These are phyloP conservation scores for Leucosticte australis DNA, from an alignment of 2,113 vertebrate species.

Conservation along the genomic window DNA sequence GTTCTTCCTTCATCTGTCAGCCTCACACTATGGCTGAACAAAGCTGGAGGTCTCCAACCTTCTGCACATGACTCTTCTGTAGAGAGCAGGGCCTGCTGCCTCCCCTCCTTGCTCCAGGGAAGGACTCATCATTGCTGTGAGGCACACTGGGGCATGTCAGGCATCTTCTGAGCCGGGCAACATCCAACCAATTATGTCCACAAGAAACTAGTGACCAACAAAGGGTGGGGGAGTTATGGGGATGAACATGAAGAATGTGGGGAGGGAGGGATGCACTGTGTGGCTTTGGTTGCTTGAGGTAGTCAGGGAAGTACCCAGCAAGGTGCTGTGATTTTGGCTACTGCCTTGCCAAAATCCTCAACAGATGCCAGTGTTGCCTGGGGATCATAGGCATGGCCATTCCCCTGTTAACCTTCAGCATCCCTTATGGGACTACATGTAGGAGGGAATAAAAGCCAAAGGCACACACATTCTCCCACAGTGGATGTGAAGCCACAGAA, in stretches of 20 bases:
- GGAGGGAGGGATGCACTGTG: neutral
- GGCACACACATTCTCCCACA: accelerated
- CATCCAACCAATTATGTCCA: accelerated
- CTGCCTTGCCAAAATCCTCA: neutral
- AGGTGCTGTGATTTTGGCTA: neutral
- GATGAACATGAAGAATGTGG: neutral
- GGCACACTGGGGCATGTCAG: neutral
- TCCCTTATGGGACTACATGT: no score
- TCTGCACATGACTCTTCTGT: accelerated
- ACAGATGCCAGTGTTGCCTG: neutral
- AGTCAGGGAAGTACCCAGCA: neutral
- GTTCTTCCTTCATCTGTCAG: neutral
- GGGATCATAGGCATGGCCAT: neutral
- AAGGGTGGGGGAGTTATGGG: neutral
- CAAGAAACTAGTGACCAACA: neutral
- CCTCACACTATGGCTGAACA: neutral
- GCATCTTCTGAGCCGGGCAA: neutral
- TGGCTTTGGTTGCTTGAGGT: neutral
- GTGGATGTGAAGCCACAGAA: neutral
- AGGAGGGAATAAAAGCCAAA: neutral
- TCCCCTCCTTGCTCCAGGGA: neutral
- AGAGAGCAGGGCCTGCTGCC: neutral
- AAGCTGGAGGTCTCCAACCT: neutral
- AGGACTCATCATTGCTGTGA: neutral
- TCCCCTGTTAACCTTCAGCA: neutral